phyloP scores from a whole-genome alignment of 2,113 vertebrate genomes.

The Oryzias javanicus region DNA sequence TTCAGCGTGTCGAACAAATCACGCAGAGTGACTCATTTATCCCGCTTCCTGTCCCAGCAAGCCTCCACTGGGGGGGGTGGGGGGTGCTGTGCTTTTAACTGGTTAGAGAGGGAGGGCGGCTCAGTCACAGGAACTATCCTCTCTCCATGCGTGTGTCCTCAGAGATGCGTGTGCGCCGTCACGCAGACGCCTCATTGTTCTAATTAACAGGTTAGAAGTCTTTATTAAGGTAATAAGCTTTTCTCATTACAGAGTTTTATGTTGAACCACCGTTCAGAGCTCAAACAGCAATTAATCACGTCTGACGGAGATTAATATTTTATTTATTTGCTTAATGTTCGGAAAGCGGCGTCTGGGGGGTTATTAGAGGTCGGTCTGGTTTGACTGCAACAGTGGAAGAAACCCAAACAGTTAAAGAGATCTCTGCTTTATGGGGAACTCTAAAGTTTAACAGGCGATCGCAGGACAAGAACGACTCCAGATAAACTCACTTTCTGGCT shows the following conservation, averaged over 20 bases:
- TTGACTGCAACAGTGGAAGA: too few relatives aligned
- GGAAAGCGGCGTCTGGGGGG: too few relatives aligned
- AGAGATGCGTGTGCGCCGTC: slow-evolving; percentile 5
- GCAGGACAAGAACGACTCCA: too few relatives aligned
- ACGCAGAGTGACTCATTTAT: slow-evolving; percentile 1
- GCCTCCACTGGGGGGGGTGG: slow-evolving; percentile 1
- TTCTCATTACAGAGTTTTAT: slow-evolving; percentile 7
- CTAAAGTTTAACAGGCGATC: too few relatives aligned
- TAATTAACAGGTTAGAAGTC: slow-evolving; percentile 41
- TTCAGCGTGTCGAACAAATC: neutral
- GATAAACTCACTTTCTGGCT: too few relatives aligned
- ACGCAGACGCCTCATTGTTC: slow-evolving; percentile 12
- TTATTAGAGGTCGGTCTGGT: too few relatives aligned
- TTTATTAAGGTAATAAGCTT: slow-evolving; percentile 24
- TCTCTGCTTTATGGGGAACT: too few relatives aligned
- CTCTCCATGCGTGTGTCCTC: neutral
- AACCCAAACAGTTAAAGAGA: too few relatives aligned
- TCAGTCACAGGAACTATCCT: neutral
- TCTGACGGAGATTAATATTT: too few relatives aligned
- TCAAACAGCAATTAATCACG: too few relatives aligned
- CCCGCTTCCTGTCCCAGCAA: slow-evolving; percentile 8
- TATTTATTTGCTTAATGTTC: too few relatives aligned
- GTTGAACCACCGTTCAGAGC: too few relatives aligned
- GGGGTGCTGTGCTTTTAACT: slow-evolving; percentile 9
- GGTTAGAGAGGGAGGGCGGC: slow-evolving; percentile 4